Conservation (phyloP, 2,797 vertebrate species). For the Scolopax bukidnonensis region DNA sequence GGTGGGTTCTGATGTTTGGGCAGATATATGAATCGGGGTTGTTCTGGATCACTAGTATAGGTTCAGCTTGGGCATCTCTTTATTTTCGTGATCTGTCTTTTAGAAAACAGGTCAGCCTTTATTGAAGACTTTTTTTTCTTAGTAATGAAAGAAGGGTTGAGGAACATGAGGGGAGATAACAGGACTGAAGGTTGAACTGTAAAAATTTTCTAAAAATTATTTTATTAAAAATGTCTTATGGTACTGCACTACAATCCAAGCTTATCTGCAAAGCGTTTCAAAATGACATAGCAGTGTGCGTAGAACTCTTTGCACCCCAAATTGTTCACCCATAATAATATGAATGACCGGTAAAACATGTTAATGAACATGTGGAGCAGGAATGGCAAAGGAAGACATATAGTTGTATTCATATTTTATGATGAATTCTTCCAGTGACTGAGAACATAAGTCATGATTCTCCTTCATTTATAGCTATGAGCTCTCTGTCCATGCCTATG, state of each 20-base stretch:
- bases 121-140: not conserved
- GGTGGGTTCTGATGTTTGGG: not conserved
- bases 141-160: not conserved
- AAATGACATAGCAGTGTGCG: not conserved
- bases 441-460: constrained; percentile 10
- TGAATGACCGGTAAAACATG: not conserved
- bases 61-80: not conserved
- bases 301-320: not conserved
- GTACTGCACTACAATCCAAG: not conserved
- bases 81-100: not conserved
- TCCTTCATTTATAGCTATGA: not conserved
- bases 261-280: not conserved
- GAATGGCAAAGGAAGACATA: not conserved
- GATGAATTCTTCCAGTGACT: constrained; percentile 3
- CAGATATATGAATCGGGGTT: not conserved
- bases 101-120: not conserved
- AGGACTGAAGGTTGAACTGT: not conserved
- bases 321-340: not conserved
- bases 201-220: not conserved
- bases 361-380: not conserved
- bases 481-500: constrained; percentile 32
- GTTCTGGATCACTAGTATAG: not conserved
- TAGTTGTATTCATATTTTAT: not conserved
- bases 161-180: not conserved
- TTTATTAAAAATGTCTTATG: not conserved